Evolutionary conservation across 2,797 vertebrate genomes (phyloP).

Genomic region (Clarias fuscus): DNA sequence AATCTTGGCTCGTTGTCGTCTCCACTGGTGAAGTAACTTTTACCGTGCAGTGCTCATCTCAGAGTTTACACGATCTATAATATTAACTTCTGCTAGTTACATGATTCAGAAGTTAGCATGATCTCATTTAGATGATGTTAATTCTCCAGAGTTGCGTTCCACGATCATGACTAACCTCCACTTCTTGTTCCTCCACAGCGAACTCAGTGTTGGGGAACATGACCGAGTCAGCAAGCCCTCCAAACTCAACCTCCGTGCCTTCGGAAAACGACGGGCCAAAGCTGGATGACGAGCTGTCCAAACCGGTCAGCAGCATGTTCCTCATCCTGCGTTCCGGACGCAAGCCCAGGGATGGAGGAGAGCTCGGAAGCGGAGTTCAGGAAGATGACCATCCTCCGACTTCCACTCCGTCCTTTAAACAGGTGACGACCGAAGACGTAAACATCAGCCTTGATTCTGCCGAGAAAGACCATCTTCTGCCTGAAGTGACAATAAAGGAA

Average conservation of each 20-base stretch:
- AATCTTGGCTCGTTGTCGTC: background rate
- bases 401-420: slow-evolving; percentile 16
- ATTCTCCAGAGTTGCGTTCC: background rate
- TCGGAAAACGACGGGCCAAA: slow-evolving; percentile 61
- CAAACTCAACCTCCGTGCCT: slow-evolving; percentile 65
- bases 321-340: slow-evolving; percentile 60
- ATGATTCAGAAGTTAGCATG: background rate
- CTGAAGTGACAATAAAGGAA: slow-evolving; percentile 63
- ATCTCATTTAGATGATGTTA: background rate
- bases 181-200: slow-evolving; percentile 60
- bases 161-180: background rate
- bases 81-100: background rate
- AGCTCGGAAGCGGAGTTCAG: slow-evolving; percentile 85
- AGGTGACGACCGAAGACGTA: slow-evolving; percentile 40
- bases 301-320: slow-evolving; percentile 56
- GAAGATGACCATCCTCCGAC: slow-evolving; percentile 37
- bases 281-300: slow-evolving; percentile 54
- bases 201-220: slow-evolving; percentile 59
- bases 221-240: slow-evolving; percentile 56
- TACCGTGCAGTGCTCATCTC: background rate
- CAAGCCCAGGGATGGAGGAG: slow-evolving; percentile 67
- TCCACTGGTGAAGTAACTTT: background rate
- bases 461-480: slow-evolving; percentile 72
- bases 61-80: background rate
- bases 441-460: slow-evolving; percentile 71